Evolutionary conservation across 2,113 vertebrate genomes (phyloP).

Genomic region (Saccopteryx leptura): DNA sequence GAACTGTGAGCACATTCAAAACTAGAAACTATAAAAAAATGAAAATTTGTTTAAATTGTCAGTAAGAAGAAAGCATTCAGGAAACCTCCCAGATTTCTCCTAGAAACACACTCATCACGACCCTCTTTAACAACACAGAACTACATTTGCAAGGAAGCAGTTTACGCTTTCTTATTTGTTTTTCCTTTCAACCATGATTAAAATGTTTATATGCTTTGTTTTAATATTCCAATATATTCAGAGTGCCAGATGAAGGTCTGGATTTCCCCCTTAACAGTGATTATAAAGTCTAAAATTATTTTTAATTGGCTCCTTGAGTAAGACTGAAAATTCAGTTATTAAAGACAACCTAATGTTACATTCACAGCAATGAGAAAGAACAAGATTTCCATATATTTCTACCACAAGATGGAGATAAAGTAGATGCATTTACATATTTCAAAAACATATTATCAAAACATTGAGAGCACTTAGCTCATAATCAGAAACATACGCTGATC

Average conservation of each 20-base stretch:
- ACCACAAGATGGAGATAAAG: conserved; percentile 86
- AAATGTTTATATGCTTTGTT: conserved; percentile 36
- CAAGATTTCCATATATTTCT: conserved; percentile 44
- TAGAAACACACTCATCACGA: not conserved
- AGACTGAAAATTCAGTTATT: conserved; percentile 22
- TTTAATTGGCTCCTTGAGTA: not conserved
- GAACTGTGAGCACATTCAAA: not conserved
- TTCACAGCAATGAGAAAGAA: not conserved
- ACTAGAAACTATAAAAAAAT: conserved; percentile 35
- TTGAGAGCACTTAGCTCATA: conserved; percentile 4
- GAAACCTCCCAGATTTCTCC: conserved; percentile 14
- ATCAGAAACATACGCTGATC: conserved; percentile 44
- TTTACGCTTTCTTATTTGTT: not conserved
- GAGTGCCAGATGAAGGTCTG: not conserved
- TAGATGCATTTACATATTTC: conserved; percentile 58
- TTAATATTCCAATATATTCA: conserved; percentile 21
- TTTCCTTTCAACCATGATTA: conserved; percentile 12
- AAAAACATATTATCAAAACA: conserved; percentile 12
- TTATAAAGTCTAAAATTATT: conserved; percentile 40
- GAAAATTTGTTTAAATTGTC: not conserved
- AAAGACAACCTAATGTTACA: not conserved
- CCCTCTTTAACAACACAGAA: not conserved
- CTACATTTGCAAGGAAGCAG: not conserved
- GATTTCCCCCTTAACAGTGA: conserved; percentile 23
- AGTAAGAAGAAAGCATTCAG: not conserved